These are phyloP conservation scores for Chesias legatella DNA, from an alignment of 2,888 invertebrate genomes.

Conservation along the genomic window DNA sequence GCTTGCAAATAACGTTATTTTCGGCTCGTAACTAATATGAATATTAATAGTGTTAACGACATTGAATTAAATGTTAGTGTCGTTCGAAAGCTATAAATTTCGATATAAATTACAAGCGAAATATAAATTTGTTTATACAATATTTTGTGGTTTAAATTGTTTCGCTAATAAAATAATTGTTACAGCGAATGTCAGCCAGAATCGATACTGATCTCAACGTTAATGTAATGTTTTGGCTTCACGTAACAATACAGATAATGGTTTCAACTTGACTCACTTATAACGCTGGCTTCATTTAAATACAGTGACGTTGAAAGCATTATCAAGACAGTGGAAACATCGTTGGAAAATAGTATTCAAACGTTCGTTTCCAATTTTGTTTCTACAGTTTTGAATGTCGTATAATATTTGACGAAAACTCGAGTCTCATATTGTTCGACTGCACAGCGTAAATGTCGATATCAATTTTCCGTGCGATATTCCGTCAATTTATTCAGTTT, in stretches of 20 bases:
- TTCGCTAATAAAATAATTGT: too few species aligned
- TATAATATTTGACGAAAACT: slow-evolving; percentile 46
- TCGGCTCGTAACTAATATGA: too few species aligned
- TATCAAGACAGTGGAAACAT: slow-evolving; percentile 40
- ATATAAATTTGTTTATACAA: slow-evolving; percentile 13
- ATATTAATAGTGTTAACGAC: too few species aligned
- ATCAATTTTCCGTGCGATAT: slow-evolving; percentile 55
- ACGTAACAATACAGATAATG: slow-evolving; percentile 33
- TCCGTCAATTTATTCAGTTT: slow-evolving; percentile 19
- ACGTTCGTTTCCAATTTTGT: slow-evolving; percentile 46
- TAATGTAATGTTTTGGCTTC: slow-evolving; percentile 29
- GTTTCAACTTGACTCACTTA: slow-evolving; percentile 48
- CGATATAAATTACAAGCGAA: too few species aligned
- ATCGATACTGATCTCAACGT: slow-evolving; percentile 16
- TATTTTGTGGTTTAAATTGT: too few species aligned
- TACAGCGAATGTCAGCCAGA: slow-evolving; percentile 16
- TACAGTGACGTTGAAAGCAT: slow-evolving; percentile 54
- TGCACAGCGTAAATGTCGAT: slow-evolving; percentile 50
- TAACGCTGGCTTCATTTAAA: slow-evolving; percentile 15
- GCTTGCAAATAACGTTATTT: too few species aligned
- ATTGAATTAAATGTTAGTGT: neutral
- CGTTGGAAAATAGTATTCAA: slow-evolving; percentile 37
- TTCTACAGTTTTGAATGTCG: slow-evolving; percentile 37
- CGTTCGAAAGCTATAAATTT: neutral
- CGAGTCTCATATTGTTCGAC: slow-evolving; percentile 54